A percentile compares a stretch with the other conserved stretches of the same genome.
Conservation (phyloP, 2,888 invertebrate genomes). For the Hydrotaea cyrtoneurina region DNA sequence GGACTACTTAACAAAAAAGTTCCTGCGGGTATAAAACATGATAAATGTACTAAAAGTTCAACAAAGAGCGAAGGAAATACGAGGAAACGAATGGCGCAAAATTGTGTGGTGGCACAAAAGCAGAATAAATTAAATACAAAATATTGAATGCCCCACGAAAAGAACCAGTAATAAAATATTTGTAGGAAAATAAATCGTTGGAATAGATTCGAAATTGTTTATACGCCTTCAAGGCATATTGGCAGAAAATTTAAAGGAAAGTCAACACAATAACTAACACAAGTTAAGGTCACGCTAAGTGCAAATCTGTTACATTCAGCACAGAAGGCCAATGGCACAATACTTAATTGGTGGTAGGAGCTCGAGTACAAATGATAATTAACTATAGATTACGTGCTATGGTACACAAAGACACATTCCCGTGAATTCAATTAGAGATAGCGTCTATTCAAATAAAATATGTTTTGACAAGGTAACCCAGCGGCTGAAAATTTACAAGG, state of each 20-base stretch:
- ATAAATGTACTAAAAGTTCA: slow-evolving; percentile 49
- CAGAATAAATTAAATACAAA: slow-evolving; percentile 6
- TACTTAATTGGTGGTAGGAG: too few species aligned
- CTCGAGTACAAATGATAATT: too few species aligned
- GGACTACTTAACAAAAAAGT: slow-evolving; percentile 24
- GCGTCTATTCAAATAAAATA: too few species aligned
- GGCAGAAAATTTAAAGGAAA: background rate
- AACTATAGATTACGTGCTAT: too few species aligned
- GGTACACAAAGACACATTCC: too few species aligned
- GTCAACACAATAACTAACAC: background rate
- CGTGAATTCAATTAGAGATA: too few species aligned
- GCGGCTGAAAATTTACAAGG: too few species aligned
- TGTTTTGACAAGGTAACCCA: too few species aligned
- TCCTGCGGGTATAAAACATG: slow-evolving; percentile 11
- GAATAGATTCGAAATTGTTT: background rate
- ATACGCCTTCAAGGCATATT: background rate
- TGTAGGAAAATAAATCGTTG: background rate
- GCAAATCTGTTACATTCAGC: background rate
- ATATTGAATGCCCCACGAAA: background rate
- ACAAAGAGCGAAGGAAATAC: background rate
- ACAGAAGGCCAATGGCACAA: background rate
- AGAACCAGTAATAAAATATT: background rate
- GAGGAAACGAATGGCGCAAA: background rate
- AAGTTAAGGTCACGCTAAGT: background rate
- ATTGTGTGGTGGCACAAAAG: background rate